Evolutionary conservation across 2,888 invertebrate genomes (phyloP).

Genomic region (Gasteruption jaculator): DNA sequence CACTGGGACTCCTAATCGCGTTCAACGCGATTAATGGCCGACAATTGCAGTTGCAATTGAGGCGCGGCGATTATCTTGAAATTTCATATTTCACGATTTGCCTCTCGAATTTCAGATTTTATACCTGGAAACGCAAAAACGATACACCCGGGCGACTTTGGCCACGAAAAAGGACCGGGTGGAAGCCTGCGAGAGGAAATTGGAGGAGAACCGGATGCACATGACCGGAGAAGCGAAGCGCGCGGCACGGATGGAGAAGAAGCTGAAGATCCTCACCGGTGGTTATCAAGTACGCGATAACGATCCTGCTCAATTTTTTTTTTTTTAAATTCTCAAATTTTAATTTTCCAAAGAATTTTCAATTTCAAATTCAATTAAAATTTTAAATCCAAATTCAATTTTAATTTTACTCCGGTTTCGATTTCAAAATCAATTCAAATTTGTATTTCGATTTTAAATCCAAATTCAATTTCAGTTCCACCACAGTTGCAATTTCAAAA

Average conservation of each 20-base stretch:
- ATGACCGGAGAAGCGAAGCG: conserved; percentile 97
- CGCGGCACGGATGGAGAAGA: conserved; percentile 97
- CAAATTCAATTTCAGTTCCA: too few species aligned
- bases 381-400: too few species aligned
- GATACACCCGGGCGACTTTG: conserved; percentile 90
- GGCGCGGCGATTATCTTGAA: too few species aligned
- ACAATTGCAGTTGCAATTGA: neutral
- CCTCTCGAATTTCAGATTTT: conserved; percentile 62
- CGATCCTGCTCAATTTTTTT: too few species aligned
- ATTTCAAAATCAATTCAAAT: too few species aligned
- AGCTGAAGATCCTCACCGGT: conserved; percentile 90
- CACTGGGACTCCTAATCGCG: neutral
- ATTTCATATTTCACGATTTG: neutral
- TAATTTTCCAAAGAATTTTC: too few species aligned
- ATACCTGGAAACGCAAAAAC: conserved; percentile 85
- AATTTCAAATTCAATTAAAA: too few species aligned
- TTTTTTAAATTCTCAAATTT: too few species aligned
- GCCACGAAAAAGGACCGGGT: conserved; percentile 95
- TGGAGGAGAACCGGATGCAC: conserved; percentile 90
- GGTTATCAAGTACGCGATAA: conserved; percentile 71
- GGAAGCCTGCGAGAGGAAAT: conserved; percentile 85
- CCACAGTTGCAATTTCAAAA: too few species aligned
- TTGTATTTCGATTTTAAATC: too few species aligned
- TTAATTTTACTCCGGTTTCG: too few species aligned
- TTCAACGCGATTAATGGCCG: neutral